Evolutionary conservation across 2,888 invertebrate species (phyloP).

Genomic region (Meta bourneti): DNA sequence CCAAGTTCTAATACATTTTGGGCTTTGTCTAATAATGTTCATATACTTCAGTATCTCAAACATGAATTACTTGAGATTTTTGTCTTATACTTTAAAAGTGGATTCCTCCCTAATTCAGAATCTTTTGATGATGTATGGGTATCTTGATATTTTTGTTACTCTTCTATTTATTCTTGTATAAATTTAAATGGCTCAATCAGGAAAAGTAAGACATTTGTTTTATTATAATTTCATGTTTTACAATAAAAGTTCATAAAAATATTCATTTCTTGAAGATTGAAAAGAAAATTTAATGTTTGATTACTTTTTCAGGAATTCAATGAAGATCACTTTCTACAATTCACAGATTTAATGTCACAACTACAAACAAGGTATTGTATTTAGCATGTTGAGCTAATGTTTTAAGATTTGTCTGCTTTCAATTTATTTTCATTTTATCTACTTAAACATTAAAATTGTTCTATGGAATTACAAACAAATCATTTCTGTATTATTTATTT

Average conservation of each 20-base stretch:
- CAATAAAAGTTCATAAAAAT: neutral
- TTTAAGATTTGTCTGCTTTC: neutral
- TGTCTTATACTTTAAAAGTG: too few relatives aligned
- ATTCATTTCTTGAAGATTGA: neutral
- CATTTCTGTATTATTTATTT: too few relatives aligned
- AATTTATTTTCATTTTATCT: conserved; percentile 5
- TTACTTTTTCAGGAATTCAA: conserved; percentile 60
- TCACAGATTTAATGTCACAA: conserved; percentile 60
- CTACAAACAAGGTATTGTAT: conserved; percentile 59
- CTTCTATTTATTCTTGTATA: too few relatives aligned
- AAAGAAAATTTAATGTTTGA: neutral
- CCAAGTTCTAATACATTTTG: too few relatives aligned
- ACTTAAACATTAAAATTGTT: neutral
- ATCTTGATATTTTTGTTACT: too few relatives aligned
- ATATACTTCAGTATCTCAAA: too few relatives aligned
- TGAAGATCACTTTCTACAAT: conserved; percentile 61
- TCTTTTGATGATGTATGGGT: too few relatives aligned
- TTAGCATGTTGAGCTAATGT: neutral
- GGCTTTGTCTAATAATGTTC: too few relatives aligned
- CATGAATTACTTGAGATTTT: too few relatives aligned
- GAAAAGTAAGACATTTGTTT: neutral
- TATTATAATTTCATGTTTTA: neutral
- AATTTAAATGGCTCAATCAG: too few relatives aligned
- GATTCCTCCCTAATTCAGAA: too few relatives aligned
- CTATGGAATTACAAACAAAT: neutral